Percentiles rank a stretch among this genome's conserved stretches.
phyloP scores from a whole-genome alignment of 2,888 invertebrate genomes.

The Hirtodrosophila cameraria region DNA sequence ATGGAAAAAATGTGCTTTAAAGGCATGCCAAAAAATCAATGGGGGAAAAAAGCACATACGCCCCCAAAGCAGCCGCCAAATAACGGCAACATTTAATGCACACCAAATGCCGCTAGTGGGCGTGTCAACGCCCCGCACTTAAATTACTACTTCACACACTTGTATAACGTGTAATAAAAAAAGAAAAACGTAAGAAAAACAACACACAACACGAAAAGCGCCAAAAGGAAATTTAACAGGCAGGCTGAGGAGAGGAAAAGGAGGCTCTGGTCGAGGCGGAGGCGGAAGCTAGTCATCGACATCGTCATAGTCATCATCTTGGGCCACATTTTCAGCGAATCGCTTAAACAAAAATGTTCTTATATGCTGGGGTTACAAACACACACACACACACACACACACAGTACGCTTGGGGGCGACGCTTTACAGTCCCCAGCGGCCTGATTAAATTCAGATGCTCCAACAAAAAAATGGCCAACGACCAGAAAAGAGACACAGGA shows the following conservation, averaged over 20 bases:
- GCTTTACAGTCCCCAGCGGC: slow-evolving; percentile 78
- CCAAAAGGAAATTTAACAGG: slow-evolving; percentile 55
- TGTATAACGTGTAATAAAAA: slow-evolving; percentile 74
- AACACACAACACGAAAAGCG: slow-evolving; percentile 44
- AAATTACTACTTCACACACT: slow-evolving; percentile 80
- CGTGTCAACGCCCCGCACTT: slow-evolving; percentile 70
- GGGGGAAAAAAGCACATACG: slow-evolving; percentile 13
- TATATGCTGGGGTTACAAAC: slow-evolving; percentile 32
- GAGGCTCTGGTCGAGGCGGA: not conserved
- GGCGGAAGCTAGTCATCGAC: slow-evolving; percentile 65
- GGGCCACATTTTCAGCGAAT: slow-evolving; percentile 53
- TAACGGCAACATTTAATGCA: slow-evolving; percentile 69
- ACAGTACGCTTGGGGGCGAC: slow-evolving; percentile 4
- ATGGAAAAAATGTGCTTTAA: slow-evolving; percentile 61
- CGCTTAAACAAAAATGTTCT: slow-evolving; percentile 67
- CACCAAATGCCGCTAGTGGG: slow-evolving; percentile 60
- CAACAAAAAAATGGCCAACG: slow-evolving; percentile 43
- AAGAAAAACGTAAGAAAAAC: slow-evolving; percentile 16
- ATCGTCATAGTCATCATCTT: slow-evolving; percentile 72
- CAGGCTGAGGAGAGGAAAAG: too few relatives aligned
- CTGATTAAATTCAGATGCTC: slow-evolving; percentile 73
- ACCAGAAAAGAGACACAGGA: slow-evolving; percentile 23
- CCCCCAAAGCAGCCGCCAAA: slow-evolving; percentile 17
- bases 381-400: too few relatives aligned
- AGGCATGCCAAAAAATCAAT: slow-evolving; percentile 55